Percentiles rank a stretch among this genome's conserved stretches.
Evolutionary conservation across 2,888 invertebrate genomes (phyloP).

Genomic region (Gandaritis pyraliata): DNA sequence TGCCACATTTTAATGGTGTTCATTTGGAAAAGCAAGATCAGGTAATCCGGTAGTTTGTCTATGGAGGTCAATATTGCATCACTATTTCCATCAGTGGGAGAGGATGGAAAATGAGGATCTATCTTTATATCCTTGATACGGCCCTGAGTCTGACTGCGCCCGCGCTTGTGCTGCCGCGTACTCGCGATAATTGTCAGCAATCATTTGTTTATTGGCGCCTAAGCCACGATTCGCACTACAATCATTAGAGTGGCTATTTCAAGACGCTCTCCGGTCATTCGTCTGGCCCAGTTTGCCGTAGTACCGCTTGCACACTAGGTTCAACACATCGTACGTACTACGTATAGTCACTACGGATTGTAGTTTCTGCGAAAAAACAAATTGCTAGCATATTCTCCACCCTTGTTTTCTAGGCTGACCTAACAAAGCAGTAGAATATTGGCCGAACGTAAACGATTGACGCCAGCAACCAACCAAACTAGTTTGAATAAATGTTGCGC

Average conservation of each 20-base stretch:
- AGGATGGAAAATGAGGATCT: too few species aligned
- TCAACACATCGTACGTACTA: too few species aligned
- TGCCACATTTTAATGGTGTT: too few species aligned
- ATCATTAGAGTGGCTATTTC: slow-evolving; percentile 68
- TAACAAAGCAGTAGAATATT: too few species aligned
- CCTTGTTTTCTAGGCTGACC: too few species aligned
- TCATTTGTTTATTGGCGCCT: slow-evolving; percentile 71
- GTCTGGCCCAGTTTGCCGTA: slow-evolving; percentile 61
- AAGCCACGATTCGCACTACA: slow-evolving; percentile 66
- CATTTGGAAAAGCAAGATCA: too few species aligned
- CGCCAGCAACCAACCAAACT: not conserved
- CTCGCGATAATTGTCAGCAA: slow-evolving; percentile 65
- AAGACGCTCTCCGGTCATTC: slow-evolving; percentile 57
- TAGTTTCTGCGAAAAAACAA: too few species aligned
- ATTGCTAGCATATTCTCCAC: too few species aligned
- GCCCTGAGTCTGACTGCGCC: slow-evolving; percentile 31
- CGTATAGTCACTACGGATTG: too few species aligned
- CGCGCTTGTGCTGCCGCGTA: slow-evolving; percentile 36
- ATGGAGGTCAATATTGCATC: too few species aligned
- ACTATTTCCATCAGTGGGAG: too few species aligned
- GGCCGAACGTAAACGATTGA: not conserved
- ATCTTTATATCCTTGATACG: not conserved
- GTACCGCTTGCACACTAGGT: slow-evolving; percentile 19
- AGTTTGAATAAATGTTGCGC: not conserved
- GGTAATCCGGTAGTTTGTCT: too few species aligned